Percentiles rank a stretch among this genome's conserved stretches.
Conservation (phyloP, 2,888 invertebrate genomes). For the Sinopyrophorus schimmeli region DNA sequence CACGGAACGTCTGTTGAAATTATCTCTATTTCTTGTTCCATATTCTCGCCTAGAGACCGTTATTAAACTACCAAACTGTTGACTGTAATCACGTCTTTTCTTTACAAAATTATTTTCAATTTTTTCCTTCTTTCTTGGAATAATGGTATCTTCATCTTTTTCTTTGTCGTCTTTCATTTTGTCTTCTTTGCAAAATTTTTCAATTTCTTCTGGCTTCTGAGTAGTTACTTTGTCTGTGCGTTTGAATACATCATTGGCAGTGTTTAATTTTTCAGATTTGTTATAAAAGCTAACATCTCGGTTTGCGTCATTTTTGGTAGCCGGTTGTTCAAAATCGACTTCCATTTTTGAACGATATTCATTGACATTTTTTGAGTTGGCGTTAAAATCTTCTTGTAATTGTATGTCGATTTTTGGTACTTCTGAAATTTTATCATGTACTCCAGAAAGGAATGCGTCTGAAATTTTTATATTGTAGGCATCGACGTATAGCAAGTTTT, state of each 20-base stretch:
- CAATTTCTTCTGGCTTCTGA: slow-evolving; percentile 42
- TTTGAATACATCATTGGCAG: no score
- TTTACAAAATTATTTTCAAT: slow-evolving; percentile 52
- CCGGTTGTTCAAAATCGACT: slow-evolving; percentile 18
- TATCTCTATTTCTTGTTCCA: slow-evolving; percentile 44
- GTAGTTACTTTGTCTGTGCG: no score
- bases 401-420: slow-evolving; percentile 12
- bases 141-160: slow-evolving; percentile 54
- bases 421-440: slow-evolving; percentile 59
- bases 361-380: slow-evolving; percentile 22
- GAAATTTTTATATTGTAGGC: slow-evolving; percentile 55
- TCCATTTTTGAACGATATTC: slow-evolving; percentile 37
- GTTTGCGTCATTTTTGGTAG: slow-evolving; percentile 45
- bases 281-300: no score
- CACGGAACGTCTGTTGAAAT: slow-evolving; percentile 49
- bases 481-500: slow-evolving; percentile 27
- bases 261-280: no score
- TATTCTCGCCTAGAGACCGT: slow-evolving; percentile 50
- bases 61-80: slow-evolving; percentile 53
- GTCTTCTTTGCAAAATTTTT: slow-evolving; percentile 53
- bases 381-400: slow-evolving; percentile 31
- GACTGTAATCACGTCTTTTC: slow-evolving; percentile 51
- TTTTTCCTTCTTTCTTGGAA: slow-evolving; percentile 60
- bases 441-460: slow-evolving; percentile 64
- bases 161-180: slow-evolving; percentile 50